Base-by-base conservation (phyloP, 1,140 invertebrate genomes). In the Aethina tumida region DNA sequence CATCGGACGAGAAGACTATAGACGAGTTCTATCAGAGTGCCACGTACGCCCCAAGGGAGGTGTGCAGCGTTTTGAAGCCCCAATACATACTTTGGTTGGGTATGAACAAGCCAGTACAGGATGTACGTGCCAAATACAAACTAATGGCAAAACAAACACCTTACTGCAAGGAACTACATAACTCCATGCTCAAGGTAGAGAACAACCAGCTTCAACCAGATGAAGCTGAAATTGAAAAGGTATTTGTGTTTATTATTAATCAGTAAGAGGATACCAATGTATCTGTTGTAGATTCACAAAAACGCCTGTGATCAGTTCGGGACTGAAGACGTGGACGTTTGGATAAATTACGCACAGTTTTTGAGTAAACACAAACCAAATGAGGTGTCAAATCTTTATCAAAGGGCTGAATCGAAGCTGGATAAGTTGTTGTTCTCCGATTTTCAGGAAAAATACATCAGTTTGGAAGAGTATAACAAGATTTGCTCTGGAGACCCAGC, bases 291-390 rank as follows among this genome's bases (percentile, higher is more conserved):
- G n/a, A n/a, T n/a, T n/a, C n/a, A n/a, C 44, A 61, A 70, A 43
- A 53, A 65, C 18, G 59, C 66, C 0, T 62, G 53, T 4, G 42
- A 62, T 40, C 65, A 71, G 39, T 71, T 74, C 58, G 69, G 75
- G 6, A 63, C 60, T 45, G 56, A 49, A 15, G 56, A 66, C 44
- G 53, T 55, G 32, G 67, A 72, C 48, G 56, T 77, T 7, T 79
- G 75, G 75, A 56, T 77, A 26, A 63, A 71, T 41, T 74, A 68
- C 40, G 64, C 75, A 9, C 59, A 58, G 14, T 73, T 75, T 47
- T 38, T n/a, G n/a, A n/a, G n/a, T n/a, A n/a, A n/a, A n/a, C n/a
- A n/a, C n/a, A n/a, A n/a, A n/a, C n/a, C n/a, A n/a, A n/a, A n/a
- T n/a, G n/a, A n/a, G n/a, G n/a, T n/a, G n/a, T n/a, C n/a, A n/a